Evolutionary conservation across 2,888 invertebrate species (phyloP), one percentile per base, ranked within the genome.

Genomic region (Eurois occulta): DNA sequence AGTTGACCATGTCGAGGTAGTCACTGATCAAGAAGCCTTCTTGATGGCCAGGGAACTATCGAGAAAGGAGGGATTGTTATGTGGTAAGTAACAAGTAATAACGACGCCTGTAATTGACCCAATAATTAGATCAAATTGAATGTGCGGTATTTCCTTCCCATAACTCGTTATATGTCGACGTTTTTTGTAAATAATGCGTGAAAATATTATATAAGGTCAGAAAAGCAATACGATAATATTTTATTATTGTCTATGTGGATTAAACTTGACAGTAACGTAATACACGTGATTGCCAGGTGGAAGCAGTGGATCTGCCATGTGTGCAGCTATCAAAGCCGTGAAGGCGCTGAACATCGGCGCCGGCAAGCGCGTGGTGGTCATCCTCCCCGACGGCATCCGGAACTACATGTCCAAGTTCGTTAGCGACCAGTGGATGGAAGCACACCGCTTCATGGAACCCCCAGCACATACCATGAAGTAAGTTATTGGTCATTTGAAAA

Each of bases 351-450:
- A 98, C 82, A 38, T 90, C 97, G 97, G 90, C 98, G 98, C 2
- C 98, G 99, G 94, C n/a, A 95, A 95, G 70, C 97, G 98, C 90
- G 99, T 99, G 32, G 91, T 92, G 1, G 98, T 99, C 0, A 92
- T 99, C 70, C 94, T 99, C 52, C 98, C 99, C 0, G 99, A 99
- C 93, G 98, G 99, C 71, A 98, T 99, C 81, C 97, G 99, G 80
- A 99, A 99, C 94, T 99, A 99, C 93, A 98, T 99, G 98, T 98
- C 99, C 0, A 99, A 99, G 94, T 99, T 99, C 93, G 97, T 99
- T 21, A 98, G 97, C 72, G 99, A 99, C 93, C 98, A 98, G 86
- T 99, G 99, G 99, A 98, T 99, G 99, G 97, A 98, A 84, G 88
- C 88, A 24, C 87, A 87, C 43, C 81, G 81, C 46, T 89, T 89